Conservation (phyloP, 2,113 vertebrate species). For the Geococcyx californianus region DNA sequence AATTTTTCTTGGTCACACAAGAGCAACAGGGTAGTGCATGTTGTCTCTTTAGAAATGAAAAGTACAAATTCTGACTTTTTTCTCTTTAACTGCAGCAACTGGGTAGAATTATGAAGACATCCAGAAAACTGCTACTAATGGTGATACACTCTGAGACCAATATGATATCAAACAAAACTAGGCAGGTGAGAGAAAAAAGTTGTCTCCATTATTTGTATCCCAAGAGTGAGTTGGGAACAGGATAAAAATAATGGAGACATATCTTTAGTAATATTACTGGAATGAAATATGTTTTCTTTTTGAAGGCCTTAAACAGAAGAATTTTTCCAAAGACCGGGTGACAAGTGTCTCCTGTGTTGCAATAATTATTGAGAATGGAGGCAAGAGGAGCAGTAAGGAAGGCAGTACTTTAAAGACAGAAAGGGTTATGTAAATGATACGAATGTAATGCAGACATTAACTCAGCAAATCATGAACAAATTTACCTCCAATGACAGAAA, state of each 20-base stretch:
- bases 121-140: background rate
- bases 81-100: background rate
- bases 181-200: background rate
- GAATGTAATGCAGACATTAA: background rate
- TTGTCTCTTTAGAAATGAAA: background rate
- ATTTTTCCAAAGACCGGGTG: background rate
- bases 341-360: background rate
- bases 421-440: background rate
- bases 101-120: background rate
- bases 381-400: background rate
- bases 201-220: background rate
- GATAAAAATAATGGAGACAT: background rate
- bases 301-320: background rate
- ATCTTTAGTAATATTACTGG: background rate
- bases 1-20: rapidly evolving
- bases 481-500: background rate
- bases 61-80: background rate
- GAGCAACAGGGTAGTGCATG: background rate
- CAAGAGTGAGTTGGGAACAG: background rate
- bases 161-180: background rate
- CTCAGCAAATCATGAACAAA: background rate
- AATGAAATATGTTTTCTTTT: background rate
- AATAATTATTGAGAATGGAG: background rate
- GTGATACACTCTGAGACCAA: background rate
- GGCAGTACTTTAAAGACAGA: background rate